Conservation (phyloP, 53 echinoderm and acorn worm genomes). For the Paelopatides confundens region DNA sequence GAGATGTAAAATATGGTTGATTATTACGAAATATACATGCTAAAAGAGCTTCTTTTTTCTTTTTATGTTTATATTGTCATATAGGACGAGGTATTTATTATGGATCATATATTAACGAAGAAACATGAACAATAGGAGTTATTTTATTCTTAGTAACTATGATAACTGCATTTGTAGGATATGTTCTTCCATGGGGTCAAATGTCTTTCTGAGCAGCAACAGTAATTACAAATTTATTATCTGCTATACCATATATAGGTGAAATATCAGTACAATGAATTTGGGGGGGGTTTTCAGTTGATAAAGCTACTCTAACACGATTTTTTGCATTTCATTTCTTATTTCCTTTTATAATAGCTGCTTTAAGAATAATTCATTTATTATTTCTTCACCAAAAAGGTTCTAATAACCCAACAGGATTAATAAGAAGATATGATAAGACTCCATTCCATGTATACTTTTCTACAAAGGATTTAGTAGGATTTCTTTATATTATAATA, state of each 20-base stretch:
- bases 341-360: conserved; percentile 73
- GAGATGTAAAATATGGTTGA: conserved; percentile 84
- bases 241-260: conserved; percentile 72
- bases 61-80: conserved; percentile 72
- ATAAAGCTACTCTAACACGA: conserved; percentile 73
- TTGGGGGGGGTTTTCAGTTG: conserved; percentile 81
- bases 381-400: conserved; percentile 76
- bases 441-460: conserved; percentile 71
- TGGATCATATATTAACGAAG: conserved; percentile 68
- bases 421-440: conserved; percentile 73
- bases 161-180: conserved; percentile 75
- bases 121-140: conserved; percentile 77
- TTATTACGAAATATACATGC: conserved; percentile 75
- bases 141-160: conserved; percentile 67
- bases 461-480: conserved; percentile 68
- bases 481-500: conserved; percentile 53
- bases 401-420: conserved; percentile 72
- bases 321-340: conserved; percentile 82
- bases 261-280: conserved; percentile 69
- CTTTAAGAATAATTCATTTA: conserved; percentile 60
- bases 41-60: conserved; percentile 73
- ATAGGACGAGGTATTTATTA: conserved; percentile 80
- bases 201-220: conserved; percentile 86
- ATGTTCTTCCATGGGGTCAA: conserved; percentile 83
- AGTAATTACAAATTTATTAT: conserved; percentile 75